Conservation (phyloP, 2,113 vertebrate genomes). For the Notarius quadriscutis region DNA sequence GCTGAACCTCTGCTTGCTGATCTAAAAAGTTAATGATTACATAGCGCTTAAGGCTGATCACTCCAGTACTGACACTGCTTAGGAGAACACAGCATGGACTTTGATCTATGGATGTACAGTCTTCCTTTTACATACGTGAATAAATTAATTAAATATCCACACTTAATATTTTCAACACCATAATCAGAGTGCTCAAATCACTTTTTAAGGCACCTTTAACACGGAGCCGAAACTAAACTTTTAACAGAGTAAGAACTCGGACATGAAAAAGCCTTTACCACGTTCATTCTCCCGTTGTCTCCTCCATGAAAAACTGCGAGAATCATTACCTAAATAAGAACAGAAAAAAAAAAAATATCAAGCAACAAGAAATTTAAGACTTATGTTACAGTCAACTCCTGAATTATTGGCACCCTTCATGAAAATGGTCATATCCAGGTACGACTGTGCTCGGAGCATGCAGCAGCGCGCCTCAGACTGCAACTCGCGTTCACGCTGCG, state of each 20-base stretch:
- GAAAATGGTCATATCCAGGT: background rate
- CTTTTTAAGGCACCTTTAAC: background rate
- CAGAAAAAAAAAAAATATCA: slow-evolving; percentile 19
- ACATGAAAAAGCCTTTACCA: slow-evolving; percentile 58
- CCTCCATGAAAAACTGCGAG: slow-evolving; percentile 74
- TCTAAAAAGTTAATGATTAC: slow-evolving; percentile 58
- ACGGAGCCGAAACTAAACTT: background rate
- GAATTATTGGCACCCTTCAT: background rate
- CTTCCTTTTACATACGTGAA: background rate
- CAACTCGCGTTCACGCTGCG: no score
- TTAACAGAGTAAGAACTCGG: background rate
- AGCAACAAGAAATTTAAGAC: no score
- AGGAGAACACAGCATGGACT: background rate
- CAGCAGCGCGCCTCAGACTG: no score
- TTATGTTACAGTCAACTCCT: background rate
- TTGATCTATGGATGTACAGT: background rate
- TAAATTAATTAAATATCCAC: background rate
- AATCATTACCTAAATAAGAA: slow-evolving; percentile 67
- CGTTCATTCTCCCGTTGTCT: slow-evolving; percentile 70
- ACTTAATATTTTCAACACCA: background rate
- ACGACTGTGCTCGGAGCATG: no score
- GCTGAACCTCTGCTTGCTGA: slow-evolving; percentile 67
- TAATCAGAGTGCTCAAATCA: background rate
- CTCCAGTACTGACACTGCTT: background rate
- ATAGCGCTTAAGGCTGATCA: slow-evolving; percentile 18